Percentiles rank a stretch among this genome's conserved stretches.
Evolutionary conservation across 2,888 invertebrate species (phyloP).

Genomic region (Dendrolimus pini): DNA sequence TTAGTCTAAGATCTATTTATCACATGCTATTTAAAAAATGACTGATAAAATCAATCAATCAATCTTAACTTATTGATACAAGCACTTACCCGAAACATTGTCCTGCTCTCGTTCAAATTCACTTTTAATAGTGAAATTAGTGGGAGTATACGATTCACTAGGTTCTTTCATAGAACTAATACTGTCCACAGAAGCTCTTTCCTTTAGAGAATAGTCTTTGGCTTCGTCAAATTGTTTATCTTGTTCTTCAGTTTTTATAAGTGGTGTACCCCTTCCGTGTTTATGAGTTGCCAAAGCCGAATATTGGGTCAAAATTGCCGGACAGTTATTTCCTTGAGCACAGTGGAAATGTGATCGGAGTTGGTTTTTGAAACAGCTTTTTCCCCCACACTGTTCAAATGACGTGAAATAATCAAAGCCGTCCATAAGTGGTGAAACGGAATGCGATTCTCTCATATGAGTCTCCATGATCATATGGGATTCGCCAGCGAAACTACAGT

Average conservation of each 20-base stretch:
- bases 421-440: conserved; percentile 86
- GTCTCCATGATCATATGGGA: conserved; percentile 85
- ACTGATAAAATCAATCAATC: too few relatives aligned
- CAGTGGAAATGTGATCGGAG: conserved; percentile 68
- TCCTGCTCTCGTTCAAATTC: conserved; percentile 68
- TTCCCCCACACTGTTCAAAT: conserved; percentile 66
- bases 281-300: conserved; percentile 69
- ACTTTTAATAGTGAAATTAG: conserved; percentile 67
- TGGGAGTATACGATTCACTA: conserved; percentile 46
- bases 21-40: too few relatives aligned
- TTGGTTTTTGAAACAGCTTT: conserved; percentile 69
- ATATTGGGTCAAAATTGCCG: conserved; percentile 68
- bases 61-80: too few relatives aligned
- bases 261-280: conserved; percentile 63
- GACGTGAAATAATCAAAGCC: conserved; percentile 89
- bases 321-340: conserved; percentile 66
- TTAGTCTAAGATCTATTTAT: too few relatives aligned
- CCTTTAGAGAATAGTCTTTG: conserved; percentile 71
- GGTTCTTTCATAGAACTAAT: conserved; percentile 53
- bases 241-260: conserved; percentile 60
- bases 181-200: conserved; percentile 63
- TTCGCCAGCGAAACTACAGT: conserved; percentile 91
- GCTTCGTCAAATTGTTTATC: conserved; percentile 64
- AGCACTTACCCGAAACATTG: conserved; percentile 64
- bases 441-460: conserved; percentile 92